These are phyloP conservation scores for Muntiacus muntjak DNA, from an alignment of 2,113 vertebrate species.

Conservation along the genomic window DNA sequence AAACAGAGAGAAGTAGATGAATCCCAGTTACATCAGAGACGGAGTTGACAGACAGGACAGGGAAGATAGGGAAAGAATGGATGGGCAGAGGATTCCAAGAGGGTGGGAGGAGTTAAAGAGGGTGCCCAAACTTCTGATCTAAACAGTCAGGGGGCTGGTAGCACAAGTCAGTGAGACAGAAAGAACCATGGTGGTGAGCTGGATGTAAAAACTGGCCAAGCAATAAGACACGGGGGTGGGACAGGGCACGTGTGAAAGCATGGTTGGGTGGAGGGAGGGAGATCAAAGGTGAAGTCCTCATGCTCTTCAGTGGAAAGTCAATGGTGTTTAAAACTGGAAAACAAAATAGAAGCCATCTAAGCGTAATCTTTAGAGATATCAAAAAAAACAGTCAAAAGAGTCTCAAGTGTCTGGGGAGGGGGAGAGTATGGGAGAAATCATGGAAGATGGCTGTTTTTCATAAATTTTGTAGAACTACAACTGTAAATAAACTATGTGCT, in stretches of 20 bases:
- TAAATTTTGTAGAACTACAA: not conserved
- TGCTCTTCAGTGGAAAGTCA: not conserved
- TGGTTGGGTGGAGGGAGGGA: rapidly evolving
- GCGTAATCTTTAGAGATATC: not conserved
- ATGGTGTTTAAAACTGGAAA: not conserved
- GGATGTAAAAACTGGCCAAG: not conserved
- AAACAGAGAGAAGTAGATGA: not conserved
- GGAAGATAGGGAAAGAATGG: not conserved
- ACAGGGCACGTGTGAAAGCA: rapidly evolving
- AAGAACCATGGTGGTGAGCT: rapidly evolving
- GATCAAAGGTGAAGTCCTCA: not conserved
- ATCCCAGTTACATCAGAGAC: not conserved
- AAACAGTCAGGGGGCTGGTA: not conserved
- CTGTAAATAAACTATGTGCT: not conserved
- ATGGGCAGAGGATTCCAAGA: not conserved
- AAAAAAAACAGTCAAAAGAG: not conserved
- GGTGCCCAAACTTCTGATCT: not conserved
- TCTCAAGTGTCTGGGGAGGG: not conserved
- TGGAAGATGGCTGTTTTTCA: not conserved
- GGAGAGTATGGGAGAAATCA: not conserved
- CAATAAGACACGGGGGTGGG: rapidly evolving
- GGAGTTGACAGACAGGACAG: not conserved
- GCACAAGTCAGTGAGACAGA: not conserved
- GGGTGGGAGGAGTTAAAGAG: not conserved
- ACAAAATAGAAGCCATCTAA: not conserved